Evolutionary conservation across 2,888 invertebrate genomes (phyloP).

Genomic region (Rhagium mordax): DNA sequence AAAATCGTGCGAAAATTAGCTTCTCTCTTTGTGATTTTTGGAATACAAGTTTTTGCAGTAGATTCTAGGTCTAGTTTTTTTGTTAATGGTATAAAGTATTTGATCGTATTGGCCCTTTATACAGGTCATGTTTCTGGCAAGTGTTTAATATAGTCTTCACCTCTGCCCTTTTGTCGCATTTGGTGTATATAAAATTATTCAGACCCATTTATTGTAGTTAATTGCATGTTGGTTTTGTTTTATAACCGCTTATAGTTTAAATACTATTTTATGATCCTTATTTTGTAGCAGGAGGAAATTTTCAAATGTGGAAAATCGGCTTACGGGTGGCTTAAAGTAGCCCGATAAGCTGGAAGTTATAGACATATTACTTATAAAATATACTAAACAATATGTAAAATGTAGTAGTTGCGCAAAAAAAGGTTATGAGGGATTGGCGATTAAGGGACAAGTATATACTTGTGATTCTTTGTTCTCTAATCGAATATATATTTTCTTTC

Average conservation of each 20-base stretch:
- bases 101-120: conserved; percentile 53
- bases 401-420: conserved; percentile 66
- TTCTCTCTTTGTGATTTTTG: conserved; percentile 68
- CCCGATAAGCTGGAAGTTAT: conserved; percentile 59
- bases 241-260: conserved; percentile 69
- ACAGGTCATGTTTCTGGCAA: conserved; percentile 51
- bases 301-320: conserved; percentile 38
- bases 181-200: conserved; percentile 64
- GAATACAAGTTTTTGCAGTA: conserved; percentile 67
- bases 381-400: conserved; percentile 62
- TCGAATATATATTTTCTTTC: conserved; percentile 66
- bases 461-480: conserved; percentile 69
- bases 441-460: conserved; percentile 67
- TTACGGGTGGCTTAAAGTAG: conserved; percentile 49
- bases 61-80: conserved; percentile 57
- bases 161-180: conserved; percentile 60
- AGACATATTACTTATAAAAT: conserved; percentile 65
- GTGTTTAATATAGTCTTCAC: conserved; percentile 51
- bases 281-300: conserved; percentile 46
- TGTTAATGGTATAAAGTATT: conserved; percentile 50
- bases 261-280: conserved; percentile 46
- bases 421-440: conserved; percentile 66
- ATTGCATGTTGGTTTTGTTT: conserved; percentile 67
- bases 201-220: conserved; percentile 62
- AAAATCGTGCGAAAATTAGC: conserved; percentile 65